Evolutionary conservation across 2,797 vertebrate species (phyloP), one percentile per base, ranked within the genome.

Genomic region (Tachyglossus aculeatus): DNA sequence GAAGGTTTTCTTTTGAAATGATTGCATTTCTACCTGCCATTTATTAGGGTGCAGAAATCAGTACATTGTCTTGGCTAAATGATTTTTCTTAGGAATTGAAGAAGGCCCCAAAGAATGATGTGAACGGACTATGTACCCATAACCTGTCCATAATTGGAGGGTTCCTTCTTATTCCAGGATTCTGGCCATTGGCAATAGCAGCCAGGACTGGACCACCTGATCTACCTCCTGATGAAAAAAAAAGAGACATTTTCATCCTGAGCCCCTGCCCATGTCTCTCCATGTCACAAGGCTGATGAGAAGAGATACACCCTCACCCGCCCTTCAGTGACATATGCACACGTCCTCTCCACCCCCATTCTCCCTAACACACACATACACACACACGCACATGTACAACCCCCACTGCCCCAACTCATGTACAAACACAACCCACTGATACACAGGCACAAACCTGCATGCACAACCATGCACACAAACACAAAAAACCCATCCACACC

Each of bases 171-270:
- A 62, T 32, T 66, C 79, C 38, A 56, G 55, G 16, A 59, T 76
- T 74, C 67, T 82, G 80, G 85, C 47, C 53, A 79, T 82, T 58
- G 44, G 34, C 37, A 37, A 66, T 61, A 12, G 51, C 67, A 71
- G 66, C 51, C 27, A 60, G 40, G 40, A 48, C 9, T 67, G 53
- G 70, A 45, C 38, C 55, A 62, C 59, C 44, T 60, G n/a, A n/a
- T n/a, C n/a, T 54, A 50, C 82, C 77, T 82, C 59, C 58, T 67
- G 29, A 37, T 15, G 57, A 73, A 76, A 39, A 16, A 24, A 58
- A 39, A 74, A 72, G 37, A 53, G 65, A 38, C 0, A 0, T 10
- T 52, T 80, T 62, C 52, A 53, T 71, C 32, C 3, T 0, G 57
- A 74, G 32, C 0, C 2, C 52, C 61, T 64, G 64, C 62, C 45